These are phyloP conservation scores for Syrista parreyssii DNA, from an alignment of 2,888 invertebrate genomes.

Conservation along the genomic window DNA sequence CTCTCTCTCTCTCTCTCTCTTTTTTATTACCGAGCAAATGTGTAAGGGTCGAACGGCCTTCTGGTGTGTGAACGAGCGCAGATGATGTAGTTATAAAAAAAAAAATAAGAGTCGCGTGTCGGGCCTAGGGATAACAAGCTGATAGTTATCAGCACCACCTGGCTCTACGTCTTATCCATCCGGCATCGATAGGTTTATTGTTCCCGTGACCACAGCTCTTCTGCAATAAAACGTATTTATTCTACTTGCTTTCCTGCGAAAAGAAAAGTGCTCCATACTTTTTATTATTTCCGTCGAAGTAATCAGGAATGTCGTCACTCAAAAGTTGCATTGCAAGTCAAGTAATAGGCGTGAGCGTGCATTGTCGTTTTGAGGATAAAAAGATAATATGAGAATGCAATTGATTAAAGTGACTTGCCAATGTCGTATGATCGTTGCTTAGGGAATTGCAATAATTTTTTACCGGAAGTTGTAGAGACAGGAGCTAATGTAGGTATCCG, in stretches of 20 bases:
- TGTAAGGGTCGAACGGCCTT: slow-evolving; percentile 1
- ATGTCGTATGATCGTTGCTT: not conserved
- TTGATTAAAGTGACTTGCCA: not conserved
- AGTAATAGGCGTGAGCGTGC: not conserved
- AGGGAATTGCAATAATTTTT: not conserved
- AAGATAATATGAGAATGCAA: not conserved
- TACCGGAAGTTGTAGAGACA: not conserved
- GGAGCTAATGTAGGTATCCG: slow-evolving; percentile 1
- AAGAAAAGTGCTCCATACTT: not conserved
- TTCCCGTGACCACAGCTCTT: not conserved
- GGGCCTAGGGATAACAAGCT: slow-evolving; percentile 10
- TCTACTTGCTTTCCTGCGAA: not conserved
- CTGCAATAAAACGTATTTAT: slow-evolving; percentile 1
- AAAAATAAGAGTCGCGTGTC: slow-evolving; percentile 12
- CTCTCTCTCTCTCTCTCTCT: not conserved
- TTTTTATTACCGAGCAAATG: not conserved
- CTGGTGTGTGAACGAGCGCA: slow-evolving; percentile 2
- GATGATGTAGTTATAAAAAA: slow-evolving; percentile 14
- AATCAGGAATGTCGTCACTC: not conserved
- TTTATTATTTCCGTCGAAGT: not conserved
- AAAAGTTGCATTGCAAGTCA: not conserved
- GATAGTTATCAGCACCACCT: slow-evolving; percentile 18
- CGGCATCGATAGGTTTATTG: slow-evolving; percentile 18
- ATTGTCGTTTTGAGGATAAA: not conserved
- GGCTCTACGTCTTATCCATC: slow-evolving; percentile 17